Evolutionary conservation across 2,113 vertebrate genomes (phyloP).

Genomic region (Dolichallabes microphthalmus): DNA sequence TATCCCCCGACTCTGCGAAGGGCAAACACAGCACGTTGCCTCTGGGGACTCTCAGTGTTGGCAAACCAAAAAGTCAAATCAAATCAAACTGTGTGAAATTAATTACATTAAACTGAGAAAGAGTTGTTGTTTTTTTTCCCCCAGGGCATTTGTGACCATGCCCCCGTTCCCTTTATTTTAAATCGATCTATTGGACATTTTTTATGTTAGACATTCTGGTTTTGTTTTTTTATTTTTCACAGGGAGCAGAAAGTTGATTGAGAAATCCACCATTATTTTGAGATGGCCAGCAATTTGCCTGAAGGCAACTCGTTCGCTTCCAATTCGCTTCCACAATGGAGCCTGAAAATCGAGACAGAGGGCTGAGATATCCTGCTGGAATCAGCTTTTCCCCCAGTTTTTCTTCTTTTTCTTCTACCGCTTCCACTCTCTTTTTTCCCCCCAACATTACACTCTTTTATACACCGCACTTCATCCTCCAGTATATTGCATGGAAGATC

Average conservation of each 20-base stretch:
- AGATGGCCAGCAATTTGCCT: conserved; percentile 56
- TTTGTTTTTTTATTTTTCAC: conserved; percentile 40
- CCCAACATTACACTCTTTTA: background rate
- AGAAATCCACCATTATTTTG: conserved; percentile 71
- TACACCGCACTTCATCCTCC: background rate
- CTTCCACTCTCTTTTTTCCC: conserved; percentile 21
- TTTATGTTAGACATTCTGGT: background rate
- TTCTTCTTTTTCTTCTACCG: conserved; percentile 3
- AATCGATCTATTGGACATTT: conserved; percentile 58
- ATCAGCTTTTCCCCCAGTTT: conserved; percentile 54
- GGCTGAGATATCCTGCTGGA: conserved; percentile 50
- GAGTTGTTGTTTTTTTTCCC: background rate
- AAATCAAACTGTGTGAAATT: conserved; percentile 69
- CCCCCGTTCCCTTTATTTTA: conserved; percentile 66
- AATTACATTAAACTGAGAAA: conserved; percentile 56
- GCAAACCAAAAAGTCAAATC: conserved; percentile 59
- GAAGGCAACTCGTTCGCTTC: conserved; percentile 55
- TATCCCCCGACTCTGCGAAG: conserved; percentile 53
- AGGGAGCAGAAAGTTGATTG: conserved; percentile 64
- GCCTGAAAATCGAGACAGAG: conserved; percentile 59
- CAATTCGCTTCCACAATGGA: conserved; percentile 62
- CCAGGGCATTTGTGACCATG: conserved; percentile 35
- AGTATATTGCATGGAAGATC: conserved; percentile 1
- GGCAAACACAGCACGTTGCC: conserved; percentile 50
- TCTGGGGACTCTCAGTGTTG: conserved; percentile 56